Evolutionary conservation across 1,140 invertebrate genomes (phyloP), one percentile per base, ranked within the genome.

Genomic region (Bilobella aurantiaca): DNA sequence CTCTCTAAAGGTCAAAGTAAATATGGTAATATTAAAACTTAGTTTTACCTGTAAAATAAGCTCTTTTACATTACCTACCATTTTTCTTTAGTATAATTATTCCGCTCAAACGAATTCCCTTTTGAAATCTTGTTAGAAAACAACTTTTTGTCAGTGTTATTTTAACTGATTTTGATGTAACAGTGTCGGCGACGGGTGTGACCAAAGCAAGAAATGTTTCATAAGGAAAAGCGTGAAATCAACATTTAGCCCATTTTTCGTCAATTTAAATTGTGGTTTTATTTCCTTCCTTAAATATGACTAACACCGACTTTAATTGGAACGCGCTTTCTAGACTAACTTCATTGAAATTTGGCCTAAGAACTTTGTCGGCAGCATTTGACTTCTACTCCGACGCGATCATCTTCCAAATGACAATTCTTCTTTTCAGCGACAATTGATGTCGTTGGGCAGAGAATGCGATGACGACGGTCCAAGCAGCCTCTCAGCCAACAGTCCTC

Each of bases 1-100:
- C 90, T 79, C 85, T 84, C 85, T 78, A 61, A 12, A 61, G 2
- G n/a, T n/a, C n/a, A 66, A 47, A 37, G 25, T 37, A 53, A 23
- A 23, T 3, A 53, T 5, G 25, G 25, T 12, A 5, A 23, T 18
- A 53, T 16, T 16, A 53, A 53, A 14, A 16, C 12, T n/a, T n/a
- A n/a, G 25, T 53, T 23, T 53, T 53, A 53, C 49, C 49, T 18
- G 14, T 53, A 23, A 12, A 8, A 18, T 18, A 12, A 12, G 34
- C 34, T 42, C 18, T 42, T 42, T 42, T 12, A 18, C 34, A 18
- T 8, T 42, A 12, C 34, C 18, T 42, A 18, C 8, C 8, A 42
- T 18, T 42, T 42, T 18, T 18, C 18, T 42, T 8, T 18, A 18
- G 34, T 42, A 42, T 42, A 42, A n/a, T n/a, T n/a, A n/a, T n/a